Percentiles rank a stretch among this genome's conserved stretches.
phyloP scores from a whole-genome alignment of 1,140 invertebrate genomes.

The Argopecten irradians region DNA sequence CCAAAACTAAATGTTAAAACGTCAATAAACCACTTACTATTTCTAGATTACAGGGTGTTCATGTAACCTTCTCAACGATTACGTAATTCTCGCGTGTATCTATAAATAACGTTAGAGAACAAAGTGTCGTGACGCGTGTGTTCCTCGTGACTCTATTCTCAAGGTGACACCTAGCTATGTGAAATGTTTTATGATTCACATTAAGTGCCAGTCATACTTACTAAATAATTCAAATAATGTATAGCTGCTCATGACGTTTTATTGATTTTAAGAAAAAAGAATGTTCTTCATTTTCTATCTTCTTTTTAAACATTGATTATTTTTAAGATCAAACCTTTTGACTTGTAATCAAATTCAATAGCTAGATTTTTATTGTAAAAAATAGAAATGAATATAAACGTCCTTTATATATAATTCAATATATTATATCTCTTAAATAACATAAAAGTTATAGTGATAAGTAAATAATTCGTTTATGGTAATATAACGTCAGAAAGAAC shows the following conservation, averaged over 20 bases:
- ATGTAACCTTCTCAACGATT: neutral
- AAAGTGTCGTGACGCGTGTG: neutral
- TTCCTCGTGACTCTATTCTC: neutral
- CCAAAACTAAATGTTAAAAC: no score
- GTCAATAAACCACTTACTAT: neutral
- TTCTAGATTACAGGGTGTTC: neutral
- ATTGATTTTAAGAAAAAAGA: conserved; percentile 3
- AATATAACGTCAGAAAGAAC: no score
- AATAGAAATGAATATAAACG: no score
- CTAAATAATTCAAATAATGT: conserved; percentile 4
- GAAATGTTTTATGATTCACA: neutral
- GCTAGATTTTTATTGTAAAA: no score
- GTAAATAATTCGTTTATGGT: no score
- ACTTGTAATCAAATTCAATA: no score
- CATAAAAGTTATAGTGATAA: no score
- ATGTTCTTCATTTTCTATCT: neutral
- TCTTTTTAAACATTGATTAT: neutral
- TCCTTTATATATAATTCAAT: no score
- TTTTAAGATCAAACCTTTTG: neutral
- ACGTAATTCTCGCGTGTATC: neutral
- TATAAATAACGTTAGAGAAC: neutral
- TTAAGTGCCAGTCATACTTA: neutral
- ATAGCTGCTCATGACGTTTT: neutral
- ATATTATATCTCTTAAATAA: no score
- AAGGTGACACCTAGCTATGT: neutral